These are phyloP conservation scores for Platichthys stellatus DNA, from an alignment of 2,113 vertebrate genomes.

Conservation along the genomic window DNA sequence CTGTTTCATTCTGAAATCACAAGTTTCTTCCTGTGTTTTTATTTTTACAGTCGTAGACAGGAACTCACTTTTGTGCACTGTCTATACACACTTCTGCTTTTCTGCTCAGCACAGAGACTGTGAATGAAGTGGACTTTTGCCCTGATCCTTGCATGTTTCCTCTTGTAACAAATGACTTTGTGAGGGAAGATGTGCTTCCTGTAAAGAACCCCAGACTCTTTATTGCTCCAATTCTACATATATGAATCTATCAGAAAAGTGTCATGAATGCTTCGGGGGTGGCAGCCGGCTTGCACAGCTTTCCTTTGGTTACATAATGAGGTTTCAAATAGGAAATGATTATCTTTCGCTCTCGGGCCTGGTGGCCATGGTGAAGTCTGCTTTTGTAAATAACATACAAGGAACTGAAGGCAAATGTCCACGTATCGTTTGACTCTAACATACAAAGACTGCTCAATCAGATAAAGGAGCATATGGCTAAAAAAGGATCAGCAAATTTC, in stretches of 20 bases:
- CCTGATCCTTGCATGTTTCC: conserved; percentile 8
- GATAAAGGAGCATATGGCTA: conserved; percentile 40
- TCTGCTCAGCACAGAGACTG: conserved; percentile 6
- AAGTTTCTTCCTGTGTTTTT: conserved; percentile 30
- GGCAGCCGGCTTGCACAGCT: conserved; percentile 32
- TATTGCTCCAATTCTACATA: conserved; percentile 29
- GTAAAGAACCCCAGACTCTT: conserved; percentile 25
- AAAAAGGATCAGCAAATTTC: conserved; percentile 28
- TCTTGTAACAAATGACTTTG: conserved; percentile 6
- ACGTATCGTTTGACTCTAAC: conserved; percentile 50
- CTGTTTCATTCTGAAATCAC: conserved; percentile 41
- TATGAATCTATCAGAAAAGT: conserved; percentile 25
- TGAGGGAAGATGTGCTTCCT: neutral
- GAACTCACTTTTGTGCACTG: conserved; percentile 30
- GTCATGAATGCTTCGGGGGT: conserved; percentile 31
- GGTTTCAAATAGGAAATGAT: conserved; percentile 68
- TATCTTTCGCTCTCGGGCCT: conserved; percentile 44
- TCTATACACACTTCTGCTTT: conserved; percentile 48
- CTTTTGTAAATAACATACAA: conserved; percentile 65
- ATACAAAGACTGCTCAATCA: conserved; percentile 38
- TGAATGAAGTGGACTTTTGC: conserved; percentile 30
- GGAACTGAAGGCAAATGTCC: conserved; percentile 50
- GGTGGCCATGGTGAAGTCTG: conserved; percentile 72
- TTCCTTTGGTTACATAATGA: conserved; percentile 66
- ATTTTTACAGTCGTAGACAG: conserved; percentile 39